A percentile compares a stretch with the other conserved stretches of the same genome.
phyloP scores from a whole-genome alignment of 2,888 invertebrate species.

The Aphrophora alni region DNA sequence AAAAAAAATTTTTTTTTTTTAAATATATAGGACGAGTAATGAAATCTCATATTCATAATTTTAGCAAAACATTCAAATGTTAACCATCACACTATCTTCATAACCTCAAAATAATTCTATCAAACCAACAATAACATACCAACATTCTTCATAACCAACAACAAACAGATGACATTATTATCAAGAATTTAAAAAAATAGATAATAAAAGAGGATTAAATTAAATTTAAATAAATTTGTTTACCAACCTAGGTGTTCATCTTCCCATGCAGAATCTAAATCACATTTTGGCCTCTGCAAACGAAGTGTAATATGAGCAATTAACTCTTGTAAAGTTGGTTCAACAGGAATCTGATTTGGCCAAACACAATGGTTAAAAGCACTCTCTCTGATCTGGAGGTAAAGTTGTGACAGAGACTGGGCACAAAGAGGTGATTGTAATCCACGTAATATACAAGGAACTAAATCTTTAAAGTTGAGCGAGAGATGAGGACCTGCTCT shows the following conservation, averaged over 20 bases:
- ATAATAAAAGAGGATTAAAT: too few relatives aligned
- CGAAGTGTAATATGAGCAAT: constrained; percentile 77
- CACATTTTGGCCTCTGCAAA: constrained; percentile 80
- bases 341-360: neutral
- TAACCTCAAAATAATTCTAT: too few relatives aligned
- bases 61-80: too few relatives aligned
- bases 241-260: constrained; percentile 61
- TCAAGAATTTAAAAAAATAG: too few relatives aligned
- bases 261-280: constrained; percentile 78
- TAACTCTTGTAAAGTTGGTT: constrained; percentile 55
- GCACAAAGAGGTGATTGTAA: constrained; percentile 82
- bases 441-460: constrained; percentile 66
- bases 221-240: too few relatives aligned
- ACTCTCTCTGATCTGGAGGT: constrained; percentile 65
- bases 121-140: too few relatives aligned
- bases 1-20: too few relatives aligned
- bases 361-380: constrained; percentile 57
- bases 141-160: too few relatives aligned
- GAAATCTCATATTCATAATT: too few relatives aligned
- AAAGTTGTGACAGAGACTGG: constrained; percentile 67
- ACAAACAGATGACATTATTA: too few relatives aligned
- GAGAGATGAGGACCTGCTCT: constrained; percentile 43
- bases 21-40: too few relatives aligned
- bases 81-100: too few relatives aligned
- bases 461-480: constrained; percentile 63